Conservation (phyloP, 2,113 vertebrate species). For the Clarias macrocephalus region DNA sequence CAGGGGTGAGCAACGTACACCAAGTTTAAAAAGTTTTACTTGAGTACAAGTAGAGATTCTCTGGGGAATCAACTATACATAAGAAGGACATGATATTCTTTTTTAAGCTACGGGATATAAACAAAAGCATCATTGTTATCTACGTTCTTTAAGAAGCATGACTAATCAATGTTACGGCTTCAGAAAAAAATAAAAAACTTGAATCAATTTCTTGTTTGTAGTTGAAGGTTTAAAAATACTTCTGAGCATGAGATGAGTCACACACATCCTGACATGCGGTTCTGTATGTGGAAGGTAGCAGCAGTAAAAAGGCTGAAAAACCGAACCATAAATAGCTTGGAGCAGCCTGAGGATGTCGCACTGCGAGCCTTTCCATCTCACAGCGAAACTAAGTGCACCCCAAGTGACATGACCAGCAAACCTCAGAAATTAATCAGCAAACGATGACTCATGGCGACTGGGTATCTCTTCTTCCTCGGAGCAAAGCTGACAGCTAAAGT, state of each 20-base stretch:
- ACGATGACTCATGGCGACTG: neutral
- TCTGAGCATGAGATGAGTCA: neutral
- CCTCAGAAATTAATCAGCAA: neutral
- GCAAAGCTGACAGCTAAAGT: neutral
- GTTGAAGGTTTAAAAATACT: neutral
- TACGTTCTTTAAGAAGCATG: neutral
- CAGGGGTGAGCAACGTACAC: too few species aligned
- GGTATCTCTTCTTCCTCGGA: neutral
- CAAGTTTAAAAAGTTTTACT: too few species aligned
- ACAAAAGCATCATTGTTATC: neutral
- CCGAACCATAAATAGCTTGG: neutral
- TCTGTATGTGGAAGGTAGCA: neutral
- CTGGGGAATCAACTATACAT: neutral
- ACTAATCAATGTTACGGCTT: neutral
- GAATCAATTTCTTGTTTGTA: too few species aligned
- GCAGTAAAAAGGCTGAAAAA: neutral
- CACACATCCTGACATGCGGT: neutral
- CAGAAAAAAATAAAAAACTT: too few species aligned
- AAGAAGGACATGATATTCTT: neutral
- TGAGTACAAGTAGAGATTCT: neutral
- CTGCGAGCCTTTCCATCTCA: neutral
- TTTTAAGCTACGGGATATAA: neutral
- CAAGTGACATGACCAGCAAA: neutral
- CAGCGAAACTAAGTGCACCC: neutral
- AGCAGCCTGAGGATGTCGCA: neutral